A percentile compares a stretch with the other conserved stretches of the same genome.
phyloP scores from a whole-genome alignment of 2,888 invertebrate species.

The Drosophila stalkeri region DNA sequence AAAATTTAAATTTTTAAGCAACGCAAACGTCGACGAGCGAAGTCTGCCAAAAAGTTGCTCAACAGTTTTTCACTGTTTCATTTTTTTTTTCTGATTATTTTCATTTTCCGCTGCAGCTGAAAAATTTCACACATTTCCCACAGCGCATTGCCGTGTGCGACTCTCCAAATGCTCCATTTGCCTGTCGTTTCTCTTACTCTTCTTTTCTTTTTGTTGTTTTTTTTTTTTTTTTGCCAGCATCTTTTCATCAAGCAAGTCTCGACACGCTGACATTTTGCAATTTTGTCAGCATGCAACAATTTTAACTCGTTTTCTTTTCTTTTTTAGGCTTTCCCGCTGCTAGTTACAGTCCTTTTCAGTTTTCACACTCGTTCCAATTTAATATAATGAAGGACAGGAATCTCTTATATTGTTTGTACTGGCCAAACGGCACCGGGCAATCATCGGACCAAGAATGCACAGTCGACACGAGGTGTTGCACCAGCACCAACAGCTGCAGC shows the following conservation, averaged over 20 bases:
- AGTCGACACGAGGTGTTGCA: slow-evolving; percentile 66
- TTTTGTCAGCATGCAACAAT: slow-evolving; percentile 61
- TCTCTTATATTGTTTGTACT: slow-evolving; percentile 41
- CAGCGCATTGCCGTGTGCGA: slow-evolving; percentile 65
- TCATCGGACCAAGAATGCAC: slow-evolving; percentile 62
- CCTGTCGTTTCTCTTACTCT: slow-evolving; percentile 9
- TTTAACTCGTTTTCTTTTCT: not conserved
- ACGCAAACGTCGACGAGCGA: slow-evolving; percentile 54
- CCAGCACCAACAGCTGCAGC: slow-evolving; percentile 32
- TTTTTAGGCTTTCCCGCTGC: slow-evolving; percentile 22
- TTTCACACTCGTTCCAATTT: slow-evolving; percentile 53
- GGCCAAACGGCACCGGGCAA: slow-evolving; percentile 47
- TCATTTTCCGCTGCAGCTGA: slow-evolving; percentile 64
- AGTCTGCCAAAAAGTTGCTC: slow-evolving; percentile 66
- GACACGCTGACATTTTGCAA: slow-evolving; percentile 47
- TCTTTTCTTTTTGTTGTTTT: slow-evolving; percentile 1
- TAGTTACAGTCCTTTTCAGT: slow-evolving; percentile 17
- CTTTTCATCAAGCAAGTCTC: slow-evolving; percentile 25
- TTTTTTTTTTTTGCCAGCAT: slow-evolving; percentile 8
- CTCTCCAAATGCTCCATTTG: slow-evolving; percentile 45
- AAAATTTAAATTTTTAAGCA: slow-evolving; percentile 82
- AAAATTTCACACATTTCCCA: slow-evolving; percentile 79
- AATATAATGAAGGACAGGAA: slow-evolving; percentile 59
- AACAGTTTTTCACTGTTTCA: slow-evolving; percentile 25
- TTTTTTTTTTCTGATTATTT: slow-evolving; percentile 1